These are phyloP conservation scores for Scortum barcoo DNA, from an alignment of 2,113 vertebrate genomes.

Conservation along the genomic window DNA sequence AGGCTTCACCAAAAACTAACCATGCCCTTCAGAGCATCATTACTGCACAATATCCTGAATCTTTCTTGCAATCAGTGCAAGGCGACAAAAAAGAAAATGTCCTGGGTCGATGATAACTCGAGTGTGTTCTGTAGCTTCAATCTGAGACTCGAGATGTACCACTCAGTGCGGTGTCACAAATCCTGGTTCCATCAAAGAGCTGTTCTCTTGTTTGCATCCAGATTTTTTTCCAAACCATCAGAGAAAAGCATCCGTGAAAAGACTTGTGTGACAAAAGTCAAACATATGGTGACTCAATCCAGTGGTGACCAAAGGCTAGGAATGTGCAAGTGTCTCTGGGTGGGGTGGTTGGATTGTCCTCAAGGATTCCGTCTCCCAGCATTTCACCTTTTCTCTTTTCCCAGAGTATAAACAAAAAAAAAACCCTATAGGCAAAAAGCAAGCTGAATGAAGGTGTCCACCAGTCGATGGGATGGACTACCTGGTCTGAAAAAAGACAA, in stretches of 20 bases:
- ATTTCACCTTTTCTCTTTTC: constrained; percentile 16
- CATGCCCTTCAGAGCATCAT: background rate
- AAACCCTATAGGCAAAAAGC: constrained; percentile 23
- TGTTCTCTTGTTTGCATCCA: background rate
- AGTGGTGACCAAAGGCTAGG: constrained; percentile 34
- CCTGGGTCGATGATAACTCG: background rate
- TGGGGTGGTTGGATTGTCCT: constrained; percentile 59
- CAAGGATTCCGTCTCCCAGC: constrained; percentile 60
- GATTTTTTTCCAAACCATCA: constrained; percentile 21
- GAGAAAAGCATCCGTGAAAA: constrained; percentile 41
- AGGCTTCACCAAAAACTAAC: constrained; percentile 27
- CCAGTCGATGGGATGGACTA: background rate
- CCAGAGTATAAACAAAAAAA: constrained; percentile 14
- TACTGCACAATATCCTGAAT: constrained; percentile 15
- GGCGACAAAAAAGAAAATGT: background rate
- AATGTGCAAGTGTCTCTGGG: constrained; percentile 44
- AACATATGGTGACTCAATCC: constrained; percentile 34
- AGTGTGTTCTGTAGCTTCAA: constrained; percentile 16
- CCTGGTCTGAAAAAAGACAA: constrained; percentile 15
- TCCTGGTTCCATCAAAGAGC: constrained; percentile 16
- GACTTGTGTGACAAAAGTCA: constrained; percentile 38
- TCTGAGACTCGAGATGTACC: background rate
- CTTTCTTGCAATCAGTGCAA: constrained; percentile 5
- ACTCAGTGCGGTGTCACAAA: background rate
- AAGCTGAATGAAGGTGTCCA: constrained; percentile 10